Base-by-base conservation (phyloP, 2,113 vertebrate species). In the Spilogale gracilis region DNA sequence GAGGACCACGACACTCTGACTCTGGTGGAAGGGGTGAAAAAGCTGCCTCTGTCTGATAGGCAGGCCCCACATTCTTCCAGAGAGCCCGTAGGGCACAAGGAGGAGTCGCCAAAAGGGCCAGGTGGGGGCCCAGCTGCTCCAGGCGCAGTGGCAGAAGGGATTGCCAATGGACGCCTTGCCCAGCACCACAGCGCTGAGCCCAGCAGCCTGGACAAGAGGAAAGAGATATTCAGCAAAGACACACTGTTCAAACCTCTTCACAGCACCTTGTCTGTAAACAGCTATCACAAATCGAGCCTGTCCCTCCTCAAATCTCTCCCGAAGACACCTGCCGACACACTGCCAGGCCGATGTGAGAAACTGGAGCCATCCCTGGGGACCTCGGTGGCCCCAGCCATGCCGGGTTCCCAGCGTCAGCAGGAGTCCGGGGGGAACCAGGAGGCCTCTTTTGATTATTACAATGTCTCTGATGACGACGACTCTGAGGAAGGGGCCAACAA, bases 171-270 rank as follows among this genome's bases (percentile, higher is more conserved):
- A 85, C 99, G 99, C 96, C 98, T 99, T 78, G 97, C 98, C 98
- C 99, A 99, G 97, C 99, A 99, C 97, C 99, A 99, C 71, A 97
- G 99, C 6, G 87, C 99, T 21, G 99, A 99, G 96, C 98, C 99
- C 69, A 99, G 99, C 98, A 99, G 99, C 98, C 98, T 99, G 76
- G 99, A 99, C 98, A 99, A 99, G 98, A 99, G 99, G 97, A 99
- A 99, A 99, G 99, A 99, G 98, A 99, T 99, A 96, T 99, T 99
- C 98, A 99, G 99, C 98, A 99, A 99, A 98, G 99, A 99, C 97
- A 99, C 99, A 0, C 98, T 99, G 85, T 99, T 99, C 90, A 99
- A 99, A 98, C 99, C 99, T 97, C 99, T 99, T 78, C 99, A 99
- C 98, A 99, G 99, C 98, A 99, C 99, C 98, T 99, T 99, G 98